phyloP scores from a whole-genome alignment of 2,113 vertebrate species.

The Mungos mungo region DNA sequence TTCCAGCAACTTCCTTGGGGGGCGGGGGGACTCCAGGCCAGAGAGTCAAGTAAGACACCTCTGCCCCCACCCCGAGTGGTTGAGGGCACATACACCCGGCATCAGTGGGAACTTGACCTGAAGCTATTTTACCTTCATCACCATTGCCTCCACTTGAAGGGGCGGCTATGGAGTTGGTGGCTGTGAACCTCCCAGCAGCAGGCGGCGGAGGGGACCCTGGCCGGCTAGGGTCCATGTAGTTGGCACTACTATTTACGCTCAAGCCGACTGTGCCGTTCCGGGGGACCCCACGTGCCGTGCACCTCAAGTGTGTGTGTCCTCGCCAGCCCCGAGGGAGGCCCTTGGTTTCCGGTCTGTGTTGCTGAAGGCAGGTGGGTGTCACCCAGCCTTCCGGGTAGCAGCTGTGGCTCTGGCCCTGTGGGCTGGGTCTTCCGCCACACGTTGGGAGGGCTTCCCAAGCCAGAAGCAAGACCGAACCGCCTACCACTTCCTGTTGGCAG shows the following conservation, averaged over 20 bases:
- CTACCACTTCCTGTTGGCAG: slow-evolving; percentile 62
- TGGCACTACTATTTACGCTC: not conserved
- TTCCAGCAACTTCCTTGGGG: not conserved
- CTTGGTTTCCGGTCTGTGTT: not conserved
- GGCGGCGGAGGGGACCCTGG: not conserved
- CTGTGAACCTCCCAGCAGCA: not conserved
- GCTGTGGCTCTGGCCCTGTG: not conserved
- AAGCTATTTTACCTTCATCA: not conserved
- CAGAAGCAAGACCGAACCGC: slow-evolving; percentile 34
- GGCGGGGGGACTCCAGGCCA: not conserved
- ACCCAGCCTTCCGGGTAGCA: not conserved
- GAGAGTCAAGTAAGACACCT: not conserved
- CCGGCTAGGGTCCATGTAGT: accelerated
- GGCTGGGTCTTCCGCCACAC: not conserved
- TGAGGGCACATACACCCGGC: not conserved
- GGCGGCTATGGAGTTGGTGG: not conserved
- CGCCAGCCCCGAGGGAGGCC: not conserved
- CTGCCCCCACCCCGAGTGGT: not conserved
- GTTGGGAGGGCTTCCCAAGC: not conserved
- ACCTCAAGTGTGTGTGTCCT: not conserved
- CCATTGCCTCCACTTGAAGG: not conserved
- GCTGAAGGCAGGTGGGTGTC: not conserved
- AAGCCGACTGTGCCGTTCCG: not conserved
- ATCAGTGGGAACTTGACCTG: no score
- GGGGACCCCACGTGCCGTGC: not conserved